Evolutionary conservation across 2,113 vertebrate genomes (phyloP).

Genomic region (Herpailurus yagouaroundi): DNA sequence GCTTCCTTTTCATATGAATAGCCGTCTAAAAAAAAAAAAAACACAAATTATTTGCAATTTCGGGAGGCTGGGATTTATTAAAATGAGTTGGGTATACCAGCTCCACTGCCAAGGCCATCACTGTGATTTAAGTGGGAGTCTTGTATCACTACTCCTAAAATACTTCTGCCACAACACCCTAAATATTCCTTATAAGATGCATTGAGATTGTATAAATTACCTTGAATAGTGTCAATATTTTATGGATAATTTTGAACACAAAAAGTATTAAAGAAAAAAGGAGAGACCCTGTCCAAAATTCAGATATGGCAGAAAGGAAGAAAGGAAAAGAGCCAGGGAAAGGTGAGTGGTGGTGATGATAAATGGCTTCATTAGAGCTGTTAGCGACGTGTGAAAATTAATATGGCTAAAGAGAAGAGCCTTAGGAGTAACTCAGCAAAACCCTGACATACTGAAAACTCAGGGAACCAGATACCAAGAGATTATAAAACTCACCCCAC

Average conservation of each 20-base stretch:
- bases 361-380: not conserved
- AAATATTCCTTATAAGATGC: not conserved
- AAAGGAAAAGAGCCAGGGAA: not conserved
- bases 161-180: not conserved
- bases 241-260: not conserved
- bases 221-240: not conserved
- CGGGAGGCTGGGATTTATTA: not conserved
- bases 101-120: not conserved
- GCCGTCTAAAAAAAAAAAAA: conserved; percentile 89
- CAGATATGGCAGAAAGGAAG: not conserved
- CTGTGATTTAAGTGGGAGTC: not conserved
- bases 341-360: not conserved
- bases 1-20: conserved; percentile 97
- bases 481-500: not conserved
- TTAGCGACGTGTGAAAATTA: not conserved
- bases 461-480: not conserved
- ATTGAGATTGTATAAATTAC: not conserved
- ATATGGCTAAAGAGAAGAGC: not conserved
- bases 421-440: not conserved
- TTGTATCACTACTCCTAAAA: not conserved
- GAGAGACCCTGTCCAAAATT: not conserved
- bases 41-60: not conserved
- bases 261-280: not conserved
- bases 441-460: not conserved
- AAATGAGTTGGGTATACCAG: not conserved